phyloP scores from a whole-genome alignment of 64 coral and sea anemone genomes.

The Trachythela sp. region DNA sequence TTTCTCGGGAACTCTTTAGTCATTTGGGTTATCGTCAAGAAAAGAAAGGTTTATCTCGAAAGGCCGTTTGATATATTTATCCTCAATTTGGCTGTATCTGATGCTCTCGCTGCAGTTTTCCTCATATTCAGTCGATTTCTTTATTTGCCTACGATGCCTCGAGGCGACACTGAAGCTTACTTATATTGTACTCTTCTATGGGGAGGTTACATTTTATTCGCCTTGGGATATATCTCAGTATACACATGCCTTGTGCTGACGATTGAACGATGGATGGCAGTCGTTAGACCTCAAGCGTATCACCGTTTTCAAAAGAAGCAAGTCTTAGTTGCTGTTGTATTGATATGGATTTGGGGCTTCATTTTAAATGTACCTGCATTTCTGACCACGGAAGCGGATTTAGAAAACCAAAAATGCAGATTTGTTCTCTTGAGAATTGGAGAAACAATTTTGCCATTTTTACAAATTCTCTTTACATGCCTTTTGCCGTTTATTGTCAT shows the following conservation, averaged over 20 bases:
- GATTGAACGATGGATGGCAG: constrained; percentile 19
- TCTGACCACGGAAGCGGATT: neutral
- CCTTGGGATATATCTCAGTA: neutral
- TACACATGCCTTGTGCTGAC: constrained; percentile 3
- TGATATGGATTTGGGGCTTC: neutral
- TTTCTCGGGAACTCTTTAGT: neutral
- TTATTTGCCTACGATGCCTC: neutral
- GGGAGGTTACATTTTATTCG: constrained; percentile 1
- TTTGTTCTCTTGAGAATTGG: neutral
- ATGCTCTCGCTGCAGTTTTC: neutral
- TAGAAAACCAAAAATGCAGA: neutral
- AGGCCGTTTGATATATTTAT: neutral
- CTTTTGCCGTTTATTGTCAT: neutral
- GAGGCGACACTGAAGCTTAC: neutral
- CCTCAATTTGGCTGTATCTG: neutral
- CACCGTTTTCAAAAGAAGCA: neutral
- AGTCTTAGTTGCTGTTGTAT: neutral
- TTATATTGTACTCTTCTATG: neutral
- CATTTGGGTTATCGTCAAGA: neutral
- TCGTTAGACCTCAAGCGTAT: neutral
- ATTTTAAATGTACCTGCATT: neutral
- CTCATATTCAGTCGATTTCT: constrained; percentile 12
- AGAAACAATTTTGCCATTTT: neutral
- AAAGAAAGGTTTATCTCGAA: neutral
- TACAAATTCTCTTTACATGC: neutral